Evolutionary conservation across 1,140 invertebrate genomes (phyloP).

Genomic region (Cecropterus lyciades): DNA sequence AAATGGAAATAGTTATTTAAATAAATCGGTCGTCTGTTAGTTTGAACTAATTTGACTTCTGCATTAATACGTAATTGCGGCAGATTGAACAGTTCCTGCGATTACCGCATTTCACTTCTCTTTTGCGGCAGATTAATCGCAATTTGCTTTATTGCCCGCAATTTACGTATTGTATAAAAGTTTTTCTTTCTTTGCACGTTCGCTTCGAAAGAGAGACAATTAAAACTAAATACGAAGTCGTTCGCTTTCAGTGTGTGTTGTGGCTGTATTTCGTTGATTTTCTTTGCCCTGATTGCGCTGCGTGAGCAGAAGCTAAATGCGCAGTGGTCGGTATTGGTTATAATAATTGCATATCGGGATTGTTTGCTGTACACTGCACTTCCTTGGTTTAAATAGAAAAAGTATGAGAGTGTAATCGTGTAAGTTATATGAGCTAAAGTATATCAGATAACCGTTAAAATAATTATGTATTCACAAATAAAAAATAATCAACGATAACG

Average conservation of each 20-base stretch:
- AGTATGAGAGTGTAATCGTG: background rate
- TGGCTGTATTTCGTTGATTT: slow-evolving; percentile 28
- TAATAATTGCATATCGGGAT: slow-evolving; percentile 27
- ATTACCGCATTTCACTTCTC: slow-evolving; percentile 25
- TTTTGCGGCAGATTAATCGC: slow-evolving; percentile 28
- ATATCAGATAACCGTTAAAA: no score
- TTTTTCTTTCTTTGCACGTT: slow-evolving; percentile 21
- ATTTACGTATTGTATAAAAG: slow-evolving; percentile 35
- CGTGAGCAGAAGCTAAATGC: slow-evolving; percentile 29
- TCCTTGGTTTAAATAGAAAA: slow-evolving; percentile 18
- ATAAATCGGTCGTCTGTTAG: slow-evolving; percentile 14
- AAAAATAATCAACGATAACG: no score
- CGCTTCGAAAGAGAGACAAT: slow-evolving; percentile 25
- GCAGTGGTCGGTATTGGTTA: slow-evolving; percentile 21
- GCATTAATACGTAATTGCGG: slow-evolving; percentile 16
- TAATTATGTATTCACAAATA: no score
- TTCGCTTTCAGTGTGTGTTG: slow-evolving; percentile 21
- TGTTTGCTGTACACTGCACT: slow-evolving; percentile 18
- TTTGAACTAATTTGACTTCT: slow-evolving; percentile 14
- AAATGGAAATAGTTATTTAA: background rate
- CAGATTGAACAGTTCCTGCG: slow-evolving; percentile 8
- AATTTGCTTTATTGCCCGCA: slow-evolving; percentile 30
- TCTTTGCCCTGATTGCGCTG: slow-evolving; percentile 31
- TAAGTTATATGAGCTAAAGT: no score
- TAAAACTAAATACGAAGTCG: slow-evolving; percentile 31